Base-by-base conservation (phyloP, 2,797 vertebrate genomes). In the Paratrypauchen microcephalus region DNA sequence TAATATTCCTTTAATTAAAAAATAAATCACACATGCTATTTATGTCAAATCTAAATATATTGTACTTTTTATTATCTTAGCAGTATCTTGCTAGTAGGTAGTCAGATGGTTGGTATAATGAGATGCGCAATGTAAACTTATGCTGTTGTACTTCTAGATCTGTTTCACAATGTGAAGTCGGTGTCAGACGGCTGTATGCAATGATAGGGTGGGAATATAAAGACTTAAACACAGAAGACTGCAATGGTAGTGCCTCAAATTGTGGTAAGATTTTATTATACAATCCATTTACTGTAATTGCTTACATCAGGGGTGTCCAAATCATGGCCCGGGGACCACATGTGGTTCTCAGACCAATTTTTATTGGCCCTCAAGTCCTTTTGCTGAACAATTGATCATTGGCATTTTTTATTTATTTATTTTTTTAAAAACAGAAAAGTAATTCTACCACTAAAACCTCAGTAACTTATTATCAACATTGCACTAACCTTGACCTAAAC, bases 141-240 rank as follows among this genome's bases (percentile, higher is more conserved):
- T 54, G 5, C 66, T 56, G 2, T 15, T 64, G 11, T 45, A 57
- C 32, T 48, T 81, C 56, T 75, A 93, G 92, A 66, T 90, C 90
- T 41, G 84, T 92, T 32, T 56, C 71, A 21, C 81, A 75, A 60
- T 92, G 82, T 66, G 92, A 93, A 73, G 72, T 75, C 0, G 41
- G 75, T 9, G 88, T 91, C 19, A 89, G 81, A 72, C 81, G 87
- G 19, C 87, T 87, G 5, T 93, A 92, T 75, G 70, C 79, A 16
- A 32, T 82, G 69, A 59, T 93, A 60, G 89, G 84, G 19, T 82
- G 79, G 83, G 77, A 92, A 4, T 93, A 92, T 77, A 73, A 8
- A 41, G 85, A 88, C 52, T 63, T 71, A 0, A 83, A 91, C 71
- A 88, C 86, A 0, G 91, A 89, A 52, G 28, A 63, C 7, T 18